These are phyloP conservation scores for Oreocharis arfaki DNA, from an alignment of 2,113 vertebrate genomes.

Conservation along the genomic window DNA sequence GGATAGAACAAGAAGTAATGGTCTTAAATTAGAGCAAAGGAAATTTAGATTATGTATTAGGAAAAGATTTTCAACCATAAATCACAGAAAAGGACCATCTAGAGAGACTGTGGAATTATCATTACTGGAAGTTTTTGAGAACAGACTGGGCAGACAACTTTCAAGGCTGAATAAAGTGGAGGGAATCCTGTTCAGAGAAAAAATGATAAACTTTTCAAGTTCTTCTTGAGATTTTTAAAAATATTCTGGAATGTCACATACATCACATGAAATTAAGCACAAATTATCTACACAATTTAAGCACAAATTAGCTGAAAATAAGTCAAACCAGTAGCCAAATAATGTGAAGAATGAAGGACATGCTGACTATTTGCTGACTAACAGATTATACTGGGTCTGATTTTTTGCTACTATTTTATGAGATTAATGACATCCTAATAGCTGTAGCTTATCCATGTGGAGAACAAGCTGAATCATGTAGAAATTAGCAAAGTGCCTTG, in stretches of 20 bases:
- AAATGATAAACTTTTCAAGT: background rate
- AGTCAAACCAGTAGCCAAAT: background rate
- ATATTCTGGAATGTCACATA: background rate
- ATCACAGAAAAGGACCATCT: constrained; percentile 13
- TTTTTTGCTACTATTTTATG: background rate
- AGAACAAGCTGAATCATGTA: background rate
- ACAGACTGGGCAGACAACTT: background rate
- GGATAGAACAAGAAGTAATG: constrained; percentile 52
- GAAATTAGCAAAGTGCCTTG: background rate
- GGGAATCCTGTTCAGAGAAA: background rate
- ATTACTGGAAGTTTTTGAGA: background rate
- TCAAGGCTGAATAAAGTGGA: background rate
- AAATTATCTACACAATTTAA: background rate
- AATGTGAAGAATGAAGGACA: background rate
- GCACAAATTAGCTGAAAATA: background rate
- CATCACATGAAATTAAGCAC: background rate
- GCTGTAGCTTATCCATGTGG: background rate
- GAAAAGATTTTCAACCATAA: constrained; percentile 53
- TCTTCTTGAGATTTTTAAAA: background rate
- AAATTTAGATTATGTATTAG: constrained; percentile 59
- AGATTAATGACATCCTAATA: background rate
- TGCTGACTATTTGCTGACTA: background rate
- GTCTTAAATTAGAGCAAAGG: constrained; percentile 50
- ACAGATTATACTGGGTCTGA: background rate
- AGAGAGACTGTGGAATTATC: background rate